Conservation (phyloP, 1,140 invertebrate species). For the Drosophila suzukii region DNA sequence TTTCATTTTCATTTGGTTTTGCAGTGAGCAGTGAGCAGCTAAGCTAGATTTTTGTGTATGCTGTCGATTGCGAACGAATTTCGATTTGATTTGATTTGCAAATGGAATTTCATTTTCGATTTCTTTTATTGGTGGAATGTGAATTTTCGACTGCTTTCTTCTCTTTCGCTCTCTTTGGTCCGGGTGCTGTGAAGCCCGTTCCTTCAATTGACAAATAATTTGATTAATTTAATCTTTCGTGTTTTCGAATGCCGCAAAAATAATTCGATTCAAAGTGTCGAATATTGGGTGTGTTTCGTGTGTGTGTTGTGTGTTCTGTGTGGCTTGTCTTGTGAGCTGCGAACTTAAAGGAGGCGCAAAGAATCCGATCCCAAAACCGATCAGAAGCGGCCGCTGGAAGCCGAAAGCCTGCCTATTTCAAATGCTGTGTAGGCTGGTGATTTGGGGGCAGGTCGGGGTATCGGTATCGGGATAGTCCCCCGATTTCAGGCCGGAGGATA, state of each 20-base stretch:
- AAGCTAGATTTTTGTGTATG: conserved; percentile 53
- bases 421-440: conserved; percentile 4
- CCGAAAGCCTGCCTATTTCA: conserved; percentile 22
- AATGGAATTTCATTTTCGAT: conserved; percentile 60
- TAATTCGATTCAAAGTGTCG: conserved; percentile 48
- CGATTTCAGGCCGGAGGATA: conserved; percentile 37
- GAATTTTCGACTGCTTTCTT: conserved; percentile 70
- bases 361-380: conserved; percentile 24
- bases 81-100: conserved; percentile 56
- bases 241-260: conserved; percentile 70
- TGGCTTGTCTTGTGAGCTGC: conserved; percentile 7
- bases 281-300: conserved; percentile 25
- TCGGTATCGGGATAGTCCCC: conserved; percentile 2
- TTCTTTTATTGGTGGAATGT: conserved; percentile 39
- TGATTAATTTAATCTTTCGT: conserved; percentile 56
- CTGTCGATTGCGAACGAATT: conserved; percentile 64
- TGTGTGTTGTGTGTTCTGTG: conserved; percentile 17
- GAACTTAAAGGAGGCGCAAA: conserved; percentile 35
- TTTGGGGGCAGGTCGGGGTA: not conserved
- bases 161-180: conserved; percentile 81
- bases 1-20: conserved; percentile 25
- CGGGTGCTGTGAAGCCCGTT: conserved; percentile 47
- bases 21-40: conserved; percentile 53
- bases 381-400: conserved; percentile 18
- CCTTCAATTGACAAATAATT: conserved; percentile 60